A percentile compares a stretch with the other conserved stretches of the same genome.
Evolutionary conservation across 2,888 invertebrate species (phyloP).

Genomic region (Hololepta plana): DNA sequence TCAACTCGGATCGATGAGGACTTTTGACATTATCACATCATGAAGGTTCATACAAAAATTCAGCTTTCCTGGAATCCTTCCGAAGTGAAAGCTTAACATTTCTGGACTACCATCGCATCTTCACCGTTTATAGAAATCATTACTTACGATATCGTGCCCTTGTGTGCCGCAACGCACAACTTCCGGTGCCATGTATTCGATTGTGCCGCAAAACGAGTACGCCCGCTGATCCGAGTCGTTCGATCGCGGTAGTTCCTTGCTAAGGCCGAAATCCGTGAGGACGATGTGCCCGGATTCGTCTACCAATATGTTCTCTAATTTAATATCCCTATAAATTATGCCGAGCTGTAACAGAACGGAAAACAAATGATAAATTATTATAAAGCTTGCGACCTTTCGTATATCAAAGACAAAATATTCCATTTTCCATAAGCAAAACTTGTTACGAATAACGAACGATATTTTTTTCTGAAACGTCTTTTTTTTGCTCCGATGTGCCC

Average conservation of each 20-base stretch:
- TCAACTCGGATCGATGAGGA: too few species aligned
- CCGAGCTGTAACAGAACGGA: conserved; percentile 52
- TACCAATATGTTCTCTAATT: conserved; percentile 89
- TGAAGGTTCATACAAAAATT: too few species aligned
- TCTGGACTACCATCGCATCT: not conserved
- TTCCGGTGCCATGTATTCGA: conserved; percentile 93
- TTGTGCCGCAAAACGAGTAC: conserved; percentile 95
- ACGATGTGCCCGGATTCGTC: conserved; percentile 92
- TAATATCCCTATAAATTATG: conserved; percentile 95
- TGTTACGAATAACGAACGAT: too few species aligned
- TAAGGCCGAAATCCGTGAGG: conserved; percentile 92
- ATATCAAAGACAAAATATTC: too few species aligned
- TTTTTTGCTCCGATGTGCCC: too few species aligned
- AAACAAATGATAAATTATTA: too few species aligned
- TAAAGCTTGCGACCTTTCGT: too few species aligned
- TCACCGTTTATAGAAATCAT: conserved; percentile 6
- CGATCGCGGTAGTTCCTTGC: conserved; percentile 67
- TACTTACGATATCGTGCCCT: conserved; percentile 89
- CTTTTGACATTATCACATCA: too few species aligned
- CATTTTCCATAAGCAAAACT: too few species aligned
- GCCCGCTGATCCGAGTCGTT: conserved; percentile 49
- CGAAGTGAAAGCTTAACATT: not conserved
- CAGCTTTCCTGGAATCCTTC: too few species aligned
- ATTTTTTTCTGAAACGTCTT: too few species aligned
- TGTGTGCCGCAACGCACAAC: conserved; percentile 65